phyloP scores from a whole-genome alignment of 2,113 vertebrate genomes.

The Mustelus asterias region DNA sequence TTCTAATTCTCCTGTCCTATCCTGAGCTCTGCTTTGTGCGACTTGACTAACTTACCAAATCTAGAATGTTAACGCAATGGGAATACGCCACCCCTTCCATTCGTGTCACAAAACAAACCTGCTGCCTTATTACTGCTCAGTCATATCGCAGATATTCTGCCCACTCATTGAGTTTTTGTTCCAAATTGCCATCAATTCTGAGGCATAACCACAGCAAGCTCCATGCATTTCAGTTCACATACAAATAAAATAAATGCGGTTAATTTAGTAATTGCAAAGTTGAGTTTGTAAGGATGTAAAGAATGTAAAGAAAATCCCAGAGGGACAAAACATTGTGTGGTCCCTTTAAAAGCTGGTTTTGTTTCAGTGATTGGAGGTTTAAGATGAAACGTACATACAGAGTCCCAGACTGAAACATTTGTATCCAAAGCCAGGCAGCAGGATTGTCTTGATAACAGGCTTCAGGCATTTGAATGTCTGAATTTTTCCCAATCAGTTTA shows the following conservation, averaged over 20 bases:
- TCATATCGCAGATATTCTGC: not conserved
- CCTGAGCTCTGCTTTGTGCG: not conserved
- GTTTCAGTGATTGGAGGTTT: too few relatives aligned
- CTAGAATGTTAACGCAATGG: not conserved
- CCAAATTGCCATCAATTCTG: not conserved
- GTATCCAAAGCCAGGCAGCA: too few relatives aligned
- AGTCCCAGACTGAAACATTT: too few relatives aligned
- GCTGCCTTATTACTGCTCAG: not conserved
- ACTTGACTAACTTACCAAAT: not conserved
- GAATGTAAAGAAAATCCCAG: too few relatives aligned
- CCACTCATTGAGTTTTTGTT: not conserved
- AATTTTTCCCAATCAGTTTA: too few relatives aligned
- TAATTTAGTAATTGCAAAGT: too few relatives aligned
- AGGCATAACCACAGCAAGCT: not conserved
- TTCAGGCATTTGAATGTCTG: too few relatives aligned
- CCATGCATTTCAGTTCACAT: not conserved
- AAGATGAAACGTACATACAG: too few relatives aligned
- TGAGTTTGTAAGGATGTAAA: too few relatives aligned
- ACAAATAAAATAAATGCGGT: not conserved
- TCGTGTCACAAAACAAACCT: not conserved
- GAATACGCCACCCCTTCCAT: not conserved
- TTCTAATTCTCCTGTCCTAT: not conserved
- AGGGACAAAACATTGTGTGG: too few relatives aligned
- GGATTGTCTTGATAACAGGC: too few relatives aligned
- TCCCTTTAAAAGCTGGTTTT: too few relatives aligned